These are phyloP conservation scores for Eriosoma lanigerum DNA, from an alignment of 1,140 invertebrate genomes.

Conservation along the genomic window DNA sequence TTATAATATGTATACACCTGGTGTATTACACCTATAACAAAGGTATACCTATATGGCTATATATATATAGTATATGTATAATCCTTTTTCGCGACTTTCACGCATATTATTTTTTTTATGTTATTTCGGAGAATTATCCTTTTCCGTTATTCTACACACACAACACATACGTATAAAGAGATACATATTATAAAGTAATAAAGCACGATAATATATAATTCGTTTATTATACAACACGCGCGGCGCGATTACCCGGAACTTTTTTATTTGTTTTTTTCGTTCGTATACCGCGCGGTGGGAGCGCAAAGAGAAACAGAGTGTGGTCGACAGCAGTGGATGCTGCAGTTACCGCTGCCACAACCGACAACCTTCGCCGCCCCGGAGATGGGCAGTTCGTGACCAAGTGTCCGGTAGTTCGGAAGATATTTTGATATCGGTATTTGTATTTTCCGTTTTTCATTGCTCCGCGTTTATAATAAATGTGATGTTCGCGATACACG, in stretches of 20 bases:
- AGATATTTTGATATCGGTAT: too few relatives aligned
- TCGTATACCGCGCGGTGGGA: background rate
- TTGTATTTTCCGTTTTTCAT: background rate
- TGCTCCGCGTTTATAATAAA: background rate
- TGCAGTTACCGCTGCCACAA: background rate
- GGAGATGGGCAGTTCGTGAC: constrained; percentile 46
- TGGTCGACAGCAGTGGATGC: background rate
- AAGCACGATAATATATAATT: background rate
- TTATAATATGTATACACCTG: too few relatives aligned
- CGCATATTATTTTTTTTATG: background rate
- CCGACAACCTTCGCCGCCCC: constrained; percentile 33
- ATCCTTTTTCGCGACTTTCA: too few relatives aligned
- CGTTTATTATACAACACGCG: background rate
- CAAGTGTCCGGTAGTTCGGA: constrained; percentile 44
- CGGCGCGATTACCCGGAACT: constrained; percentile 11
- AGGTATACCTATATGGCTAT: too few relatives aligned
- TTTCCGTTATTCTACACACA: background rate
- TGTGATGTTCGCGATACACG: background rate
- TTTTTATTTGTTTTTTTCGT: constrained; percentile 17
- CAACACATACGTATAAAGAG: too few relatives aligned
- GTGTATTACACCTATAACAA: too few relatives aligned
- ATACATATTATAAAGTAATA: too few relatives aligned
- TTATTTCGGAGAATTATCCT: background rate
- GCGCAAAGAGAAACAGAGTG: constrained; percentile 24
- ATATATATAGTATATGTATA: too few relatives aligned